Base-by-base conservation (phyloP, 2,888 invertebrate species). In the Lochmaea crataegi region DNA sequence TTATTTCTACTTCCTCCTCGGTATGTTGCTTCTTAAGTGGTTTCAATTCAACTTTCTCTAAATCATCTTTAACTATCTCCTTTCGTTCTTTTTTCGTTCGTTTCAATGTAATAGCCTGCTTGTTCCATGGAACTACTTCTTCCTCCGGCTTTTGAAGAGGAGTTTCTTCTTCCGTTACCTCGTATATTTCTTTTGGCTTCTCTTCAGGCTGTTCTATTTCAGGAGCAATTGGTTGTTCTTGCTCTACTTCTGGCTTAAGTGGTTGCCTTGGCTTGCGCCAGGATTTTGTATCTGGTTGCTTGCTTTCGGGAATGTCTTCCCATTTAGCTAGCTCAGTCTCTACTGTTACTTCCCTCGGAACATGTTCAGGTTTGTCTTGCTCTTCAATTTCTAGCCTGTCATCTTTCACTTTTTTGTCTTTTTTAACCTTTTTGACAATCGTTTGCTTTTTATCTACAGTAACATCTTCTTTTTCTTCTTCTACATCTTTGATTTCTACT, bases 51-150 rank as follows among this genome's bases (percentile, higher is more conserved):
- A 82, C 78, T 32, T 79, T 76, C 69, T 80, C 79, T 22, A 79
- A 10, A 14, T 53, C 75, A 72, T 80, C 80, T 72, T 76, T 78
- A 32, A 70, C 42, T 88, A 88, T 88, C 66, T 90, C 89, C 76
- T 86, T 86, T 79, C 86, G 86, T 71, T 88, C 84, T 2, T 74
- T 77, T 73, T 81, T 83, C 0, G 87, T 80, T 76, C 83, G 86
- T 76, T 90, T 91, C 11, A 91, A 81, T 48, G 82, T 86, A 14
- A 90, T 87, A 76, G 89, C 88, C 85, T 93, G 91, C 81, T 92
- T 89, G 9, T 90, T 93, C 90, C 90, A 90, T 12, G 90, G 88
- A 76, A 81, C 58, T 58, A 56, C 18, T 75, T 74, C 74, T 72
- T 79, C 77, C 51, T 57, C 32, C n/a, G 73, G 38, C 66, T 45